These are phyloP conservation scores for Myrmecobius fasciatus DNA, from an alignment of 2,113 vertebrate species.

Conservation along the genomic window DNA sequence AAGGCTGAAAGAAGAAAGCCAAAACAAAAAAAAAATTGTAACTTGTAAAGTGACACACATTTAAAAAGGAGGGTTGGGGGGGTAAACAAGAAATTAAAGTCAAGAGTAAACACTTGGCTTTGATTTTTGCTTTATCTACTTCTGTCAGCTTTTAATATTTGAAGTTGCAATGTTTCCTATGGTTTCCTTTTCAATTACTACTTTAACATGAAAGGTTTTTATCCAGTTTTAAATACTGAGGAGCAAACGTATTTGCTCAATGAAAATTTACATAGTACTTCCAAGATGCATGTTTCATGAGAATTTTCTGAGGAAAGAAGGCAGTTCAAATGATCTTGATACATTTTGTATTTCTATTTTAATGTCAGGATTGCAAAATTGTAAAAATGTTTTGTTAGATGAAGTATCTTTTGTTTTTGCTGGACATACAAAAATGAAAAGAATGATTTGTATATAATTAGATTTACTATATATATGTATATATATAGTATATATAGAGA, in stretches of 20 bases:
- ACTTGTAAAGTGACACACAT: slow-evolving; percentile 60
- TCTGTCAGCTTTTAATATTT: slow-evolving; percentile 19
- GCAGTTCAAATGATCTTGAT: background rate
- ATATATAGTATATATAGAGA: no score
- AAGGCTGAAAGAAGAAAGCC: slow-evolving; percentile 59
- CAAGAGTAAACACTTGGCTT: slow-evolving; percentile 52
- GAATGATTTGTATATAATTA: background rate
- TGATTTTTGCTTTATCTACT: slow-evolving; percentile 20
- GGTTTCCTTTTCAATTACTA: background rate
- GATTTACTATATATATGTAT: slow-evolving; percentile 41
- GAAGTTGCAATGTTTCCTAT: slow-evolving; percentile 7
- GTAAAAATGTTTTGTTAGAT: background rate
- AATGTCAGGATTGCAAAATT: background rate
- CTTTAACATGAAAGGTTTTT: slow-evolving; percentile 16
- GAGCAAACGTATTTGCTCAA: slow-evolving; percentile 29
- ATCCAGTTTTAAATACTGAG: slow-evolving; percentile 15
- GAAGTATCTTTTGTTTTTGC: background rate
- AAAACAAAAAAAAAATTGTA: slow-evolving; percentile 75
- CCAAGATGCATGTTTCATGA: slow-evolving; percentile 32
- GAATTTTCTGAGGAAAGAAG: slow-evolving; percentile 18
- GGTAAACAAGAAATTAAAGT: slow-evolving; percentile 4
- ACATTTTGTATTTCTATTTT: slow-evolving; percentile 19
- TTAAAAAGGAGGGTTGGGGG: slow-evolving; percentile 50
- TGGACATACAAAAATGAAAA: background rate
- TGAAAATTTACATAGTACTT: slow-evolving; percentile 38